A percentile compares a stretch with the other conserved stretches of the same genome.
phyloP scores from a whole-genome alignment of 2,888 invertebrate species.

The Apotomis betuletana region DNA sequence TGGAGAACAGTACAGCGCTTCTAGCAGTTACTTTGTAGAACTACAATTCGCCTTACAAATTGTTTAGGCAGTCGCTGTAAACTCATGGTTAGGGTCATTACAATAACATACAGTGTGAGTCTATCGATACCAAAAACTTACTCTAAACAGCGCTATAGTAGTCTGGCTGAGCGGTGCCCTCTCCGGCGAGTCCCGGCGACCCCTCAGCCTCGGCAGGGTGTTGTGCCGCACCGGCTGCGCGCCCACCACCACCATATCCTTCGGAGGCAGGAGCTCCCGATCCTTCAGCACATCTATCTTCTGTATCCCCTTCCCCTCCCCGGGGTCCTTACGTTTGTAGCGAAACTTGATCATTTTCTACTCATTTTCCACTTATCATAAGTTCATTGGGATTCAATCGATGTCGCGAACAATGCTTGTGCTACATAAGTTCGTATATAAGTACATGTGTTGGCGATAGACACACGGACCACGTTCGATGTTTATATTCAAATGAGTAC shows the following conservation, averaged over 20 bases:
- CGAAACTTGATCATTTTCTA: conserved; percentile 86
- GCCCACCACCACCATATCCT: conserved; percentile 72
- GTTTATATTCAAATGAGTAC: conserved; percentile 67
- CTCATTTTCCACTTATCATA: conserved; percentile 45
- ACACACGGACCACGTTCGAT: conserved; percentile 75
- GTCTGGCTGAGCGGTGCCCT: conserved; percentile 64
- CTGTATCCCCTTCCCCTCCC: conserved; percentile 67
- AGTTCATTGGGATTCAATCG: conserved; percentile 61
- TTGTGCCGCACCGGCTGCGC: conserved; percentile 74
- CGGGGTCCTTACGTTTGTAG: conserved; percentile 85
- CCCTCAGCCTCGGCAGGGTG: conserved; percentile 72
- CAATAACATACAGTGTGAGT: background rate
- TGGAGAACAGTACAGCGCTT: too few relatives aligned
- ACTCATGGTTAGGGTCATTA: too few relatives aligned
- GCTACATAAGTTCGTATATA: conserved; percentile 65
- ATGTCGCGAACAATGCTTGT: conserved; percentile 69
- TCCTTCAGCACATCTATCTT: conserved; percentile 76
- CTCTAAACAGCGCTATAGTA: conserved; percentile 74
- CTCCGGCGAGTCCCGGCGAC: conserved; percentile 58
- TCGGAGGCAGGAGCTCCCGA: conserved; percentile 75
- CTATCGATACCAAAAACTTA: conserved; percentile 58
- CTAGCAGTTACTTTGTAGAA: too few relatives aligned
- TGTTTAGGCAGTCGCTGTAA: too few relatives aligned
- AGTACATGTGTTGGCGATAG: conserved; percentile 67
- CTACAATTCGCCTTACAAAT: too few relatives aligned